Evolutionary conservation across 2,888 invertebrate genomes (phyloP).

Genomic region (Xestia sexstrigata): DNA sequence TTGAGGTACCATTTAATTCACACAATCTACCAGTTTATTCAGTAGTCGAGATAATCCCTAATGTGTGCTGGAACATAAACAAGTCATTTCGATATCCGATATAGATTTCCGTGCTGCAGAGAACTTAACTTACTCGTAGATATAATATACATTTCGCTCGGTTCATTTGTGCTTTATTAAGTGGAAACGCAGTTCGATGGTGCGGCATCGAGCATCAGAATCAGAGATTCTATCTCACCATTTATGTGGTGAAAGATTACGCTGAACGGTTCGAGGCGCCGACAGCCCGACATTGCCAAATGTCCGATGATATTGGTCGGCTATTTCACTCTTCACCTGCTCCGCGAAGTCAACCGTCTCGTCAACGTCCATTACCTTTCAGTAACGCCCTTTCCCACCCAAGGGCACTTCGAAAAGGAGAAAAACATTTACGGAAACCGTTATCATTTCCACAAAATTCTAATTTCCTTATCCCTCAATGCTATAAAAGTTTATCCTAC

Average conservation of each 20-base stretch:
- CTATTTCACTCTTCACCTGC: conserved; percentile 64
- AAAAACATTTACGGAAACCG: conserved; percentile 30
- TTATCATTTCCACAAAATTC: conserved; percentile 43
- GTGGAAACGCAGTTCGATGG: conserved; percentile 79
- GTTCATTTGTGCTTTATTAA: conserved; percentile 85
- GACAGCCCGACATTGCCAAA: conserved; percentile 36
- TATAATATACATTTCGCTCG: conserved; percentile 82
- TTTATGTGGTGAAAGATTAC: conserved; percentile 70
- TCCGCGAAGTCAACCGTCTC: conserved; percentile 35
- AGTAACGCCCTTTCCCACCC: conserved; percentile 4
- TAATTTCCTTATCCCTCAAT: conserved; percentile 50
- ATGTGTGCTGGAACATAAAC: conserved; percentile 67
- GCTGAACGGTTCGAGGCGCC: conserved; percentile 42
- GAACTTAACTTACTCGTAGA: conserved; percentile 68
- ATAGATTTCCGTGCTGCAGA: conserved; percentile 69
- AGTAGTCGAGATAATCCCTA: conserved; percentile 16
- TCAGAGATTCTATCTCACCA: conserved; percentile 64
- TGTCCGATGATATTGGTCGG: conserved; percentile 56
- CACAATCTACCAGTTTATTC: conserved; percentile 15
- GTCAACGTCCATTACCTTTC: conserved; percentile 36
- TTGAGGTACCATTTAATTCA: conserved; percentile 6
- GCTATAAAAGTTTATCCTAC: conserved; percentile 56
- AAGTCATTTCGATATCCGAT: conserved; percentile 70
- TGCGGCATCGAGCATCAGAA: conserved; percentile 62
- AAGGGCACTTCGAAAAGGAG: conserved; percentile 15